Evolutionary conservation across 2,113 vertebrate species (phyloP).

Genomic region (Formicarius rufipectus): DNA sequence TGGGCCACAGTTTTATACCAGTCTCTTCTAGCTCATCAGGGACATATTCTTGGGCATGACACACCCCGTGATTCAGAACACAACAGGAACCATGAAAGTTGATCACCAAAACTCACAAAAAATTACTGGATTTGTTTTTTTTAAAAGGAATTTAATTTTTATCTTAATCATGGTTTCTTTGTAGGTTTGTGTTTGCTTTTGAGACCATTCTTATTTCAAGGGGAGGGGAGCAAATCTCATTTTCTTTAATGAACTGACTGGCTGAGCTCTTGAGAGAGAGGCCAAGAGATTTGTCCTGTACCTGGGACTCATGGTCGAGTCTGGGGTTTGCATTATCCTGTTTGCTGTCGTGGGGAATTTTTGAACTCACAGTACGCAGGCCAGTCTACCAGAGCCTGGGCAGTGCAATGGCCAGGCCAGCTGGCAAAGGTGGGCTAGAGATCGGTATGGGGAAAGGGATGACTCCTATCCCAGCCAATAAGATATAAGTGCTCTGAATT

Average conservation of each 20-base stretch:
- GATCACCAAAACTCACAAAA: not conserved
- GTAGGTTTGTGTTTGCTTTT: not conserved
- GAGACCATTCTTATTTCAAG: not conserved
- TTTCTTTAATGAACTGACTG: not conserved
- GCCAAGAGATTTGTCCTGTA: not conserved
- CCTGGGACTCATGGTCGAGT: not conserved
- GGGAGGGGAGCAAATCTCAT: rapidly evolving
- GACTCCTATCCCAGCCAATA: not conserved
- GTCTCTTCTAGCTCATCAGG: not conserved
- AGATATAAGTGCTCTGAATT: not conserved
- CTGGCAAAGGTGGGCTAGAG: not conserved
- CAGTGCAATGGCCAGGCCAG: rapidly evolving
- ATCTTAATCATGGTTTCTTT: not conserved
- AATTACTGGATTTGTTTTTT: not conserved
- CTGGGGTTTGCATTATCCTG: not conserved
- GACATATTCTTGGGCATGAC: not conserved
- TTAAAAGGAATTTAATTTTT: not conserved
- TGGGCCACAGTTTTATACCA: not conserved
- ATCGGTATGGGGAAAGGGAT: rapidly evolving
- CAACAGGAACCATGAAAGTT: not conserved
- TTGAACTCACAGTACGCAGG: not conserved
- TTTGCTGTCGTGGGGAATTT: not conserved
- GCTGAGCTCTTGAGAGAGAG: not conserved
- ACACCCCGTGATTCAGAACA: not conserved
- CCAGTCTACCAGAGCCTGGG: not conserved